These are phyloP conservation scores for Laodelphax striatellus DNA, from an alignment of 1,140 invertebrate genomes.

Conservation along the genomic window DNA sequence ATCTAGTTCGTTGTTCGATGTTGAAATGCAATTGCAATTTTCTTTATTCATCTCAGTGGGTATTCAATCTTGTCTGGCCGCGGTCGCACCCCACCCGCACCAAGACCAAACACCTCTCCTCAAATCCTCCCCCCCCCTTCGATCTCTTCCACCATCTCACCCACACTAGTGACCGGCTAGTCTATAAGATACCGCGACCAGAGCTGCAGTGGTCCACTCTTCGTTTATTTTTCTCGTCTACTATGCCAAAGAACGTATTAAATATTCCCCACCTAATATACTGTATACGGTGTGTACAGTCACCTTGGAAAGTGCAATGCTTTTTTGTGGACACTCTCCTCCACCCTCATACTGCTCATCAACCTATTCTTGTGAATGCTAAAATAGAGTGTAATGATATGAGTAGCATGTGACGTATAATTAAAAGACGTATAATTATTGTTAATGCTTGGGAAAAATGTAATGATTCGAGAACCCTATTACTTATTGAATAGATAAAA, in stretches of 20 bases:
- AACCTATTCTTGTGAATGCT: too few species aligned
- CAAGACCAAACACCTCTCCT: too few species aligned
- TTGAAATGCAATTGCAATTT: slow-evolving; percentile 16
- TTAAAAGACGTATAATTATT: too few species aligned
- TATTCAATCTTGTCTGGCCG: slow-evolving; percentile 14
- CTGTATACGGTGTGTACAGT: slow-evolving; percentile 9
- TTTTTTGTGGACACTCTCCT: too few species aligned
- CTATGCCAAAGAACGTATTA: slow-evolving; percentile 12
- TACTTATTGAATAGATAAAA: too few species aligned
- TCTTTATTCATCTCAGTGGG: slow-evolving; percentile 14
- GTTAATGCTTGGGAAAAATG: too few species aligned
- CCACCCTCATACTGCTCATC: too few species aligned
- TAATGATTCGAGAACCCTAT: too few species aligned
- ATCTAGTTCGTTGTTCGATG: slow-evolving; percentile 5
- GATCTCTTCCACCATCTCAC: not conserved
- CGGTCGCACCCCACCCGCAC: not conserved
- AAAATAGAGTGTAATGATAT: too few species aligned
- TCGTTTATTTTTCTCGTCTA: slow-evolving; percentile 4
- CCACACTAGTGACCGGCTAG: not conserved
- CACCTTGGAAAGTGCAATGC: not conserved
- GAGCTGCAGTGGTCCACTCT: not conserved
- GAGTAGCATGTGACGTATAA: too few species aligned
- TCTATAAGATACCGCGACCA: too few species aligned
- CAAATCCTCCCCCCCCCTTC: not conserved
- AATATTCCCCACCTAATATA: slow-evolving; percentile 3